Evolutionary conservation across 2,888 invertebrate species (phyloP).

Genomic region (Endotricha flammealis): DNA sequence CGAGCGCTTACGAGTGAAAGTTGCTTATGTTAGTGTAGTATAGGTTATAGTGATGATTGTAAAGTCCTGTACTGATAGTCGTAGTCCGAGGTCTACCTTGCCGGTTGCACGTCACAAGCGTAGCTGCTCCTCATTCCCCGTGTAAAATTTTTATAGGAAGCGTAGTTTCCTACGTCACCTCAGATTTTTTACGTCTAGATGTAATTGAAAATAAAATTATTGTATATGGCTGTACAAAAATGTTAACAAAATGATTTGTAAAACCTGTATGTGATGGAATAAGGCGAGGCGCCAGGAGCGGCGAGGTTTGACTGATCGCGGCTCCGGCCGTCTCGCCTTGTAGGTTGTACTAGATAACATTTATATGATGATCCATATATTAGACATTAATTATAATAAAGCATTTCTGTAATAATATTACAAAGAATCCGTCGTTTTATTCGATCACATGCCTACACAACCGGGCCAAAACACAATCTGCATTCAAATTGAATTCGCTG

Average conservation of each 20-base stretch:
- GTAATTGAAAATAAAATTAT: constrained; percentile 78
- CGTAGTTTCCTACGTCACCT: constrained; percentile 76
- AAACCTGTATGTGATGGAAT: constrained; percentile 76
- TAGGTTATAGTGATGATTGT: constrained; percentile 75
- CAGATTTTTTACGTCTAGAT: constrained; percentile 78
- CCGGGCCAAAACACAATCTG: too few relatives aligned
- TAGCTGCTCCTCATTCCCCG: constrained; percentile 75
- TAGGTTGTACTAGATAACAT: constrained; percentile 78
- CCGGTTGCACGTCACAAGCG: constrained; percentile 73
- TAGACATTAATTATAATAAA: constrained; percentile 82
- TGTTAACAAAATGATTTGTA: constrained; percentile 74
- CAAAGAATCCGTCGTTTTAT: constrained; percentile 63
- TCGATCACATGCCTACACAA: too few relatives aligned
- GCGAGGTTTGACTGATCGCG: constrained; percentile 45
- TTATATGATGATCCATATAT: constrained; percentile 81
- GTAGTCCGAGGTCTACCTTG: constrained; percentile 74
- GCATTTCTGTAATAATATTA: constrained; percentile 82
- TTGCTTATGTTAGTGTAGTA: constrained; percentile 54
- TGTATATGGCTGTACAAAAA: constrained; percentile 80
- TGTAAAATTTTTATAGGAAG: constrained; percentile 76
- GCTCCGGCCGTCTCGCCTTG: constrained; percentile 58
- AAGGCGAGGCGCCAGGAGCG: constrained; percentile 58
- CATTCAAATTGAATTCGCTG: too few relatives aligned
- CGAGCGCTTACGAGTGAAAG: constrained; percentile 49
- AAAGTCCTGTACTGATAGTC: constrained; percentile 74